phyloP scores from a whole-genome alignment of 2,888 invertebrate species.

The Fragum fragum region DNA sequence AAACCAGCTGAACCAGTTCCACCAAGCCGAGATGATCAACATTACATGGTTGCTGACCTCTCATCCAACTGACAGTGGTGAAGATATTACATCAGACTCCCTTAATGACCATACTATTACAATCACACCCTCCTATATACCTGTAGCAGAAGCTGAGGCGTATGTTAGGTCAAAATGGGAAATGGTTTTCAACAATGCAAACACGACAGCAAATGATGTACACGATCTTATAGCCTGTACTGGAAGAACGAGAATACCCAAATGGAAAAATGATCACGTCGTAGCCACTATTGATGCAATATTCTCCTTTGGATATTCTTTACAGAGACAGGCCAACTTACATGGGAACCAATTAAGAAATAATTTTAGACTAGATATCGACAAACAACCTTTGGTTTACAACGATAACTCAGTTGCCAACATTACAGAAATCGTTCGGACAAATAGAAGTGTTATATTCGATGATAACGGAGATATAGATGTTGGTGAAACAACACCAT shows the following conservation, averaged over 20 bases:
- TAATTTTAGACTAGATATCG: conserved; percentile 48
- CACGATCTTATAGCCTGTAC: conserved; percentile 53
- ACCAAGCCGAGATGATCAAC: conserved; percentile 28
- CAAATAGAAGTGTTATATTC: conserved; percentile 23
- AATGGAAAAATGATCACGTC: conserved; percentile 61
- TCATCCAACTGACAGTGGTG: conserved; percentile 67
- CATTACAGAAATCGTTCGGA: conserved; percentile 57
- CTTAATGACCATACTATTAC: conserved; percentile 68
- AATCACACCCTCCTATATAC: conserved; percentile 55
- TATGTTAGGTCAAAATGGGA: conserved; percentile 57
- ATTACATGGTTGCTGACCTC: conserved; percentile 75
- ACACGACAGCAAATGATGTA: conserved; percentile 42
- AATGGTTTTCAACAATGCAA: conserved; percentile 11
- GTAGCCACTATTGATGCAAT: conserved; percentile 74
- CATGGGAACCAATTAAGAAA: conserved; percentile 50
- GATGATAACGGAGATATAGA: conserved; percentile 9
- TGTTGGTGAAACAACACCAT: background rate
- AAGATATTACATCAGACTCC: conserved; percentile 46
- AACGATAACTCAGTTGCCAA: conserved; percentile 59
- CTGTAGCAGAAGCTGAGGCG: conserved; percentile 50
- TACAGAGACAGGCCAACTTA: conserved; percentile 58
- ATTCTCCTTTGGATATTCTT: conserved; percentile 73
- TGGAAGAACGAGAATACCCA: conserved; percentile 31
- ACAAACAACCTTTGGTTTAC: conserved; percentile 60
- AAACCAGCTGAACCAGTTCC: background rate